phyloP scores from a whole-genome alignment of 2,797 vertebrate genomes.

The Caiman crocodilus region DNA sequence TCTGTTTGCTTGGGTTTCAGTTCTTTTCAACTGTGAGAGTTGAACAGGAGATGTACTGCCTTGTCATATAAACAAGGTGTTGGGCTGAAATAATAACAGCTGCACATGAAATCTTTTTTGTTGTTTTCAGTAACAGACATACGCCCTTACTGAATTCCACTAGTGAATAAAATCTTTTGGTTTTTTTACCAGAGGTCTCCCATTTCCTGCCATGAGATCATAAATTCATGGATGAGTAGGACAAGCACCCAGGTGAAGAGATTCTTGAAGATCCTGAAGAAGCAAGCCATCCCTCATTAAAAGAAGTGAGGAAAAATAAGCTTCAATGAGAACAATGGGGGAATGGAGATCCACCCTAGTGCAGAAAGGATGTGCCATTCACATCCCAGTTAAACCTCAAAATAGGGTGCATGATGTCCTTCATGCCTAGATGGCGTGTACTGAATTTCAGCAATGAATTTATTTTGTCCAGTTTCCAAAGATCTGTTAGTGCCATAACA shows the following conservation, averaged over 20 bases:
- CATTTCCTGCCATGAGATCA: too few relatives aligned
- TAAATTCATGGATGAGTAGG: neutral
- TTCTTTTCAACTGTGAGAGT: too few relatives aligned
- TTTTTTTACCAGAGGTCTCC: too few relatives aligned
- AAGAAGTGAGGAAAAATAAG: neutral
- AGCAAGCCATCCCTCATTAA: neutral
- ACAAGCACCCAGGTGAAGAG: accelerated
- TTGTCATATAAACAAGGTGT: too few relatives aligned
- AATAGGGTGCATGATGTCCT: neutral
- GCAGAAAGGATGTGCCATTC: neutral
- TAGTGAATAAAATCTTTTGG: too few relatives aligned
- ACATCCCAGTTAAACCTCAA: neutral
- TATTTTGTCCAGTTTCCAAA: neutral
- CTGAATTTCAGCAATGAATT: neutral
- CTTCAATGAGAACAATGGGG: neutral
- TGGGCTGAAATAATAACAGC: too few relatives aligned
- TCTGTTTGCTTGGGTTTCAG: too few relatives aligned
- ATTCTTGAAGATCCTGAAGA: neutral
- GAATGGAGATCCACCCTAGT: neutral
- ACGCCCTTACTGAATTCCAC: too few relatives aligned
- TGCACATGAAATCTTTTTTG: too few relatives aligned
- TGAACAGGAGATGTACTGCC: too few relatives aligned
- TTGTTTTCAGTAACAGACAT: too few relatives aligned
- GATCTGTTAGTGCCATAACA: neutral
- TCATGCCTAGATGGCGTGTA: neutral